Conservation (phyloP, 2,888 invertebrate genomes). For the Elgonia sp. region DNA sequence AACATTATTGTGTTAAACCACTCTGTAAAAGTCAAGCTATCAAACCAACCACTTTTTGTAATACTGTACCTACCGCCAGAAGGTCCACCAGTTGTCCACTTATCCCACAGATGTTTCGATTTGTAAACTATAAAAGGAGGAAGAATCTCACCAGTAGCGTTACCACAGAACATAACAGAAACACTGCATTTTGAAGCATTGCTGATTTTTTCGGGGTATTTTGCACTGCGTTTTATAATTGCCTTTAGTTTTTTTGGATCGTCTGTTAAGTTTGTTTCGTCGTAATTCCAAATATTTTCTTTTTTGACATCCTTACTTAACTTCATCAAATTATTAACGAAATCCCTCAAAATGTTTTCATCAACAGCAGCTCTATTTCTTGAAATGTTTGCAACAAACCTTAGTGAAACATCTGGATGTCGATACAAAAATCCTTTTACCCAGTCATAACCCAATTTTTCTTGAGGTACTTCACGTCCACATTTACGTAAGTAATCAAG, state of each 20-base stretch:
- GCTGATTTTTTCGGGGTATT: conserved; percentile 30
- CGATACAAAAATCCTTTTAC: conserved; percentile 35
- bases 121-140: conserved; percentile 27
- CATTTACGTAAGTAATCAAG: not conserved
- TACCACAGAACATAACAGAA: conserved; percentile 35
- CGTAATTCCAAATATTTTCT: conserved; percentile 36
- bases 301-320: not conserved
- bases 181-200: conserved; percentile 2
- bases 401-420: not conserved
- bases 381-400: conserved; percentile 38
- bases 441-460: conserved; percentile 14
- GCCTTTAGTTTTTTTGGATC: conserved; percentile 16
- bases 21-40: not conserved
- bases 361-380: conserved; percentile 25
- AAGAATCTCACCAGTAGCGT: not conserved
- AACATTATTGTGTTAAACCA: conserved; percentile 6
- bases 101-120: conserved; percentile 14
- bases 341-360: conserved; percentile 14
- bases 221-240: conserved; percentile 8
- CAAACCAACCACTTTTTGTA: conserved; percentile 23
- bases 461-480: not conserved
- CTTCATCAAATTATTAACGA: not conserved
- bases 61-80: not conserved
- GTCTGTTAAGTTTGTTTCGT: conserved; percentile 31
- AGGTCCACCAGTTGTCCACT: conserved; percentile 1